Evolutionary conservation across 2,888 invertebrate species (phyloP), one percentile per base, ranked within the genome.

Genomic region (Vannuccia rotundouncinata): DNA sequence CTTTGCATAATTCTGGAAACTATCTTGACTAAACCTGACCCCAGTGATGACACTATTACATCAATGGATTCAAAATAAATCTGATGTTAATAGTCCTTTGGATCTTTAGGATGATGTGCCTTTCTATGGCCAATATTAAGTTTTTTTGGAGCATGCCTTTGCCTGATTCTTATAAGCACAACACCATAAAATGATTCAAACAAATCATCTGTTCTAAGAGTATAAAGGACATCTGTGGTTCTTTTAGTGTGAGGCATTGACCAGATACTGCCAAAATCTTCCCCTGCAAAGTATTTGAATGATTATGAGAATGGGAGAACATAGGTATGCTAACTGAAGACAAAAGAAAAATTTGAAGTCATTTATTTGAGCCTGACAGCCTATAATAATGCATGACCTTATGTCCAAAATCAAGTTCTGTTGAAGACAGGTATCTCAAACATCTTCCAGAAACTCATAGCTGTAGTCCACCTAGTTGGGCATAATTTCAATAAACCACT

Each of bases 21-120:
- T 66, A 66, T 66, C 66, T 66, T 22, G 66, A 66, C 66, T 66
- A 66, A 66, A 66, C 66, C 66, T 66, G 66, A 66, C 66, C 66
- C 66, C 66, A 66, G 66, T 66, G 66, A 66, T 22, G 66, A 66
- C 66, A 66, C 66, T 66, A 66, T 66, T 66, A 17, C 66, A 66
- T n/a, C n/a, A n/a, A n/a, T n/a, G n/a, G n/a, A n/a, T n/a, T n/a
- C n/a, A n/a, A n/a, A n/a, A n/a, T n/a, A n/a, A n/a, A n/a, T n/a
- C n/a, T n/a, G n/a, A n/a, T n/a, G n/a, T n/a, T n/a, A n/a, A n/a
- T n/a, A n/a, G n/a, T n/a, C n/a, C n/a, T n/a, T 66, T 66, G 66
- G 5, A 66, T 66, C 66, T 66, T 66, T 66, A 66, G 66, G 66
- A 66, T 66, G 66, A 66, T 66, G 66, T 22, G 66, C 22, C 66